Conservation (phyloP, 2,888 invertebrate genomes). For the Melanostoma mellinum region DNA sequence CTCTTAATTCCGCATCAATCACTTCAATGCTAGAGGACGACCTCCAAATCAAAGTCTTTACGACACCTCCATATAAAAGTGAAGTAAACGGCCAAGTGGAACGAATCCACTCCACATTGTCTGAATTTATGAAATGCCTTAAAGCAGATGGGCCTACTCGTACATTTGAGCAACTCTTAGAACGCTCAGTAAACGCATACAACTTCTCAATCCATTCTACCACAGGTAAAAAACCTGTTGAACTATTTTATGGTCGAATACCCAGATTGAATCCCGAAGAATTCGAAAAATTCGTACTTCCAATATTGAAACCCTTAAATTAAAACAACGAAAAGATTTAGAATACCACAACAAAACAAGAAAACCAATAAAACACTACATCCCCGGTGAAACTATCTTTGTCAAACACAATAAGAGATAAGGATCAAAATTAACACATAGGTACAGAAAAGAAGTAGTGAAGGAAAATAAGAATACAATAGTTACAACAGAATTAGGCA, state of each 20-base stretch:
- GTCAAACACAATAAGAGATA: conserved; percentile 34
- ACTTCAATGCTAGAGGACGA: conserved; percentile 15
- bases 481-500: conserved; percentile 35
- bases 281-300: conserved; percentile 39
- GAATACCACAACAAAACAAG: conserved; percentile 9
- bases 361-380: conserved; percentile 5
- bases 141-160: not conserved
- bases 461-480: conserved; percentile 42
- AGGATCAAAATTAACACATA: conserved; percentile 40
- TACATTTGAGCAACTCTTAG: conserved; percentile 53
- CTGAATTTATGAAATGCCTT: conserved; percentile 15
- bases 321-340: conserved; percentile 27
- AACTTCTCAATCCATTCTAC: conserved; percentile 37
- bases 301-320: conserved; percentile 49
- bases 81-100: no score
- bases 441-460: conserved; percentile 36
- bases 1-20: conserved; percentile 29
- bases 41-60: no score
- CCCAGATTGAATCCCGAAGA: conserved; percentile 26
- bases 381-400: conserved; percentile 17
- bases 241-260: conserved; percentile 48
- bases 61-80: no score
- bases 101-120: not conserved
- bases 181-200: conserved; percentile 45
- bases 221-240: conserved; percentile 54